phyloP scores from a whole-genome alignment of 2,113 vertebrate species.

The Dasypus novemcinctus region DNA sequence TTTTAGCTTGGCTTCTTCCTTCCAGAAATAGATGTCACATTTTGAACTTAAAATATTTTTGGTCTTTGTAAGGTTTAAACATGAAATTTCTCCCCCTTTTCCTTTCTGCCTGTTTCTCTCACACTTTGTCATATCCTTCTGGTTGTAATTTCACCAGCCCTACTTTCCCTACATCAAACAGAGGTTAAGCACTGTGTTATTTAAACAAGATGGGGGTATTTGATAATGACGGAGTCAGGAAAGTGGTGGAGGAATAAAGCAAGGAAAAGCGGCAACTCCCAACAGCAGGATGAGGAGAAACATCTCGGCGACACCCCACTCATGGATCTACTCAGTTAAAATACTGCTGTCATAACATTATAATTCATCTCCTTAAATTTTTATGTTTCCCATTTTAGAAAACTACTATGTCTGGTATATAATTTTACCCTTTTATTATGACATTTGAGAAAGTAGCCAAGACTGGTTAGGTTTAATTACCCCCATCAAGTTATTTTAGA shows the following conservation, averaged over 20 bases:
- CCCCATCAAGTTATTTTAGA: slow-evolving; percentile 66
- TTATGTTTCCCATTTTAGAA: slow-evolving; percentile 72
- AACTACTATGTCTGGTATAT: slow-evolving; percentile 63
- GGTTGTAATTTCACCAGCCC: slow-evolving; percentile 72
- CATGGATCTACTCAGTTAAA: slow-evolving; percentile 64
- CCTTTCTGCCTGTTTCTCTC: slow-evolving; percentile 22
- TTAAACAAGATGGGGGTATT: slow-evolving; percentile 80
- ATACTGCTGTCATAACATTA: slow-evolving; percentile 55
- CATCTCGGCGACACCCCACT: background rate
- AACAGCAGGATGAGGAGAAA: slow-evolving; percentile 11
- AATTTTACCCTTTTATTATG: slow-evolving; percentile 74
- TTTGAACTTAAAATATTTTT: slow-evolving; percentile 54
- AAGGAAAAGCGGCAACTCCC: slow-evolving; percentile 28
- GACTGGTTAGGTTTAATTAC: slow-evolving; percentile 77
- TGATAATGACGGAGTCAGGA: slow-evolving; percentile 71
- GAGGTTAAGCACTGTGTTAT: slow-evolving; percentile 74
- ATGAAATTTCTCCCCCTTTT: slow-evolving; percentile 56
- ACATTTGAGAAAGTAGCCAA: slow-evolving; percentile 74
- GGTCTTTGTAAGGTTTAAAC: background rate
- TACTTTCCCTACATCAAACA: slow-evolving; percentile 77
- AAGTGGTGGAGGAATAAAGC: slow-evolving; percentile 62
- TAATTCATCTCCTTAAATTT: slow-evolving; percentile 66
- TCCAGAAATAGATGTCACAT: slow-evolving; percentile 35
- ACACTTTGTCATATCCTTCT: slow-evolving; percentile 36
- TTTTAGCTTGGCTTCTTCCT: slow-evolving; percentile 36